Percentiles rank a stretch among this genome's conserved stretches.
phyloP scores from a whole-genome alignment of 1,140 invertebrate genomes.

The Zaprionus ghesquierei region DNA sequence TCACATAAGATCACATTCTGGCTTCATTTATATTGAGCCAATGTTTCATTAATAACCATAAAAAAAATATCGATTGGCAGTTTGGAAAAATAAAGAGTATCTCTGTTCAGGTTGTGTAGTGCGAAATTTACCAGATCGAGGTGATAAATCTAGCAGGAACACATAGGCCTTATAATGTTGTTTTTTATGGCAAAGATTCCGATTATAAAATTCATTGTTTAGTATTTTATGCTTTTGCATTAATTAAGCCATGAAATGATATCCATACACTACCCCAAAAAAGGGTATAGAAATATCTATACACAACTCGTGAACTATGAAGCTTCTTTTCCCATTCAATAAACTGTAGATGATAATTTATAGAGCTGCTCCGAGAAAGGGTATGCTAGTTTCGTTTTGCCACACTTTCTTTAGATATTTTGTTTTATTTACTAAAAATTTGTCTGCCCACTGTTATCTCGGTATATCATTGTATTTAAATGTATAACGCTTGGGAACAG shows the following conservation, averaged over 20 bases:
- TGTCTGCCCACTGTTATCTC: slow-evolving; percentile 26
- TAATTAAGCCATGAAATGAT: slow-evolving; percentile 9
- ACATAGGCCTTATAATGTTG: slow-evolving; percentile 36
- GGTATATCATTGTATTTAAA: slow-evolving; percentile 56
- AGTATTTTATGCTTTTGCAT: slow-evolving; percentile 24
- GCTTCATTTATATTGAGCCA: slow-evolving; percentile 17
- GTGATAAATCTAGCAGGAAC: slow-evolving; percentile 33
- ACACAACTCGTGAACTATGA: not conserved
- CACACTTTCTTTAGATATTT: not conserved
- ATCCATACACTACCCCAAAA: not conserved
- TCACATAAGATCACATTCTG: slow-evolving; percentile 11
- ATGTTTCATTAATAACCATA: slow-evolving; percentile 37
- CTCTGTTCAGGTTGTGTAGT: slow-evolving; percentile 49
- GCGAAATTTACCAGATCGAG: slow-evolving; percentile 37
- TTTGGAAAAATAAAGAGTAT: slow-evolving; percentile 45
- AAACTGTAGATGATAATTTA: not conserved
- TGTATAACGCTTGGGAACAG: slow-evolving; percentile 56
- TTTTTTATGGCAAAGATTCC: slow-evolving; percentile 10
- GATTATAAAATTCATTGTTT: slow-evolving; percentile 2
- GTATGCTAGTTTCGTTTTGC: slow-evolving; percentile 20
- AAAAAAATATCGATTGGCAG: slow-evolving; percentile 31
- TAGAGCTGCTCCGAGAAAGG: not conserved
- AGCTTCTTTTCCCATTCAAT: not conserved
- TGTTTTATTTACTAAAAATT: slow-evolving; percentile 43
- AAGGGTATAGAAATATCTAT: not conserved